Percentiles rank a stretch among this genome's conserved stretches.
Conservation (phyloP, 2,888 invertebrate genomes). For the Clitarchus hookeri region DNA sequence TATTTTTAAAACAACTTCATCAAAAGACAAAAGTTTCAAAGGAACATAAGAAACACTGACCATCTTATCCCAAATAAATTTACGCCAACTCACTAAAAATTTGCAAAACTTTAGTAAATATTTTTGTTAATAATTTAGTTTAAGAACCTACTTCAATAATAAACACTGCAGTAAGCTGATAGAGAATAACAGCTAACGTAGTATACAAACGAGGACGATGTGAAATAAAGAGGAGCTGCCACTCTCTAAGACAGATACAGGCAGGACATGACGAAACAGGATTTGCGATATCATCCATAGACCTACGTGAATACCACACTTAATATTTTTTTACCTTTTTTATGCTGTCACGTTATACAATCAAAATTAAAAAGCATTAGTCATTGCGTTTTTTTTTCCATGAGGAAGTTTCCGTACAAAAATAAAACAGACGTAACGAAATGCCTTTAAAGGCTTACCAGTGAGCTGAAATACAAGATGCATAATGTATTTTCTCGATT, state of each 20-base stretch:
- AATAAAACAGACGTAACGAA: background rate
- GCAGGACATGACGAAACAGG: background rate
- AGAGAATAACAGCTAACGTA: no score
- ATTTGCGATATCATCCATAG: background rate
- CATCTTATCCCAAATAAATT: no score
- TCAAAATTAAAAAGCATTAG: background rate
- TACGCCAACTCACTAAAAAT: no score
- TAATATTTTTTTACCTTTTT: background rate
- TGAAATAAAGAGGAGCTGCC: background rate
- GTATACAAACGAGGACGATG: no score
- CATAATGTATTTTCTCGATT: slow-evolving; percentile 15
- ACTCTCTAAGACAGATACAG: background rate
- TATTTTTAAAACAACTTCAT: no score
- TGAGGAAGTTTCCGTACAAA: background rate
- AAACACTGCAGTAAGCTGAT: no score
- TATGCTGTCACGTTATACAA: background rate
- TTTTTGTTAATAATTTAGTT: no score
- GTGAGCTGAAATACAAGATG: slow-evolving; percentile 14
- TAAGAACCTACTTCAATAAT: no score
- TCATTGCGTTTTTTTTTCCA: background rate
- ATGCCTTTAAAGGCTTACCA: background rate
- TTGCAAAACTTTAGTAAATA: no score
- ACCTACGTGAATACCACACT: background rate
- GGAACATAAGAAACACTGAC: no score
- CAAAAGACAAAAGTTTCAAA: no score